Percentiles rank a stretch among this genome's conserved stretches.
Evolutionary conservation across 1,140 invertebrate genomes (phyloP).

Genomic region (Oedothorax gibbosus): DNA sequence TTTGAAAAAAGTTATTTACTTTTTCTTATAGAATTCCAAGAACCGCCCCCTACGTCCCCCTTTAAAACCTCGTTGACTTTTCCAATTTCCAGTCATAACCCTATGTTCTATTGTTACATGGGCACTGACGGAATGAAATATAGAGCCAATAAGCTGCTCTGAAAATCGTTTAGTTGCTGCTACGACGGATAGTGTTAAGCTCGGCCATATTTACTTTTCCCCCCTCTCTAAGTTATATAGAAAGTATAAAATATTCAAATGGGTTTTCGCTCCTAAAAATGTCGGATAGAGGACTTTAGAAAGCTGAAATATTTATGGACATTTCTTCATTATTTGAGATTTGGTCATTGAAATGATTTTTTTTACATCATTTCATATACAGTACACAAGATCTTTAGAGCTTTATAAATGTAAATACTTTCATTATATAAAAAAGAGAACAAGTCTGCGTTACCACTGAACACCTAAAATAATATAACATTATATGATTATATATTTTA

Average conservation of each 20-base stretch:
- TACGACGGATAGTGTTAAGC: slow-evolving; percentile 34
- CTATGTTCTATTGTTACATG: slow-evolving; percentile 44
- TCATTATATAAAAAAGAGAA: too few relatives aligned
- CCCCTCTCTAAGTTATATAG: slow-evolving; percentile 13
- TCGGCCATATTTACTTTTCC: slow-evolving; percentile 35
- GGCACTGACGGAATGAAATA: slow-evolving; percentile 29
- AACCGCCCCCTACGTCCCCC: slow-evolving; percentile 9
- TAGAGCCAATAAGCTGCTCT: slow-evolving; percentile 28
- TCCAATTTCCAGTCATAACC: slow-evolving; percentile 55
- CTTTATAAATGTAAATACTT: too few relatives aligned
- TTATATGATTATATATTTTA: too few relatives aligned
- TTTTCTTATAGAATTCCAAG: slow-evolving; percentile 23
- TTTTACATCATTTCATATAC: too few relatives aligned
- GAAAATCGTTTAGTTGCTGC: slow-evolving; percentile 41
- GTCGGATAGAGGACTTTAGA: too few relatives aligned
- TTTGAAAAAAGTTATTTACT: slow-evolving; percentile 42
- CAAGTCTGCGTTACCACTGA: too few relatives aligned
- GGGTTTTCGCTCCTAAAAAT: slow-evolving; percentile 19
- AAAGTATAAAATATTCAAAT: slow-evolving; percentile 52
- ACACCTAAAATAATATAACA: too few relatives aligned
- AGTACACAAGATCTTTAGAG: too few relatives aligned
- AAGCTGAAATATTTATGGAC: slow-evolving; percentile 28
- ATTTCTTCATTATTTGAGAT: slow-evolving; percentile 29
- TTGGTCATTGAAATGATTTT: neutral
- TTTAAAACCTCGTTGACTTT: slow-evolving; percentile 57